Base-by-base conservation (phyloP, 2,797 vertebrate species). In the Thunnus albacares region DNA sequence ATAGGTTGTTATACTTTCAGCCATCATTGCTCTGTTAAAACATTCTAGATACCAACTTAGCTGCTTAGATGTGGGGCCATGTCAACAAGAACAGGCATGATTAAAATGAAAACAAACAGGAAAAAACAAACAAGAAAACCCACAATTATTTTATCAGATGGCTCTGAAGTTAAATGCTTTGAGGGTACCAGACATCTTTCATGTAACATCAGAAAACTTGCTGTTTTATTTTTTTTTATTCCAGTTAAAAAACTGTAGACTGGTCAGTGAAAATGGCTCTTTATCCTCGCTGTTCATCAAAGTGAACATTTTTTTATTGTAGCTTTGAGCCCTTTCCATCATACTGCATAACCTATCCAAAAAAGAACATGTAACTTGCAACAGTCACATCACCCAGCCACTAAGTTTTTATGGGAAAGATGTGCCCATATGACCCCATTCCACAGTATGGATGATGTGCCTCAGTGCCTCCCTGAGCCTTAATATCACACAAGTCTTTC, bases 361-460 rank as follows among this genome's bases (percentile, higher is more conserved):
- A 38, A 20, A 52, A 17, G 30, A 35, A 51, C 28, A 30, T 71
- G 28, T 22, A 33, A 10, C 11, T 14, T 22, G 49, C 33, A 26
- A 7, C 8, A 41, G 15, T 11, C 22, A 24, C 24, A 24, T 61
- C 22, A 52, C 30, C 22, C 59, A 47, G 41, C 43, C 57, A 13
- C 17, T 8, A 17, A 1, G 38, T 57, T 69, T 80, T 61, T 77
- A 22, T 33, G 30, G 55, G 9, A 66, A 63, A 77, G 47, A 33
- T 55, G 55, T 22, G 57, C 58, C 52, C 66, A 26, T 24, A n/a
- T 53, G 49, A 33, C 69, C 66, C 6, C 53, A 18, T 61, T 67
- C 60, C 59, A 69, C 18, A 10, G 5, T 35, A 9, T 30, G 28
- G 35, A 72, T 35, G 53, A 82, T 26, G 45, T 49, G 5, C 57